A percentile compares a stretch with the other conserved stretches of the same genome.
Conservation (phyloP, 2,113 vertebrate species). For the Trogon surrucura region DNA sequence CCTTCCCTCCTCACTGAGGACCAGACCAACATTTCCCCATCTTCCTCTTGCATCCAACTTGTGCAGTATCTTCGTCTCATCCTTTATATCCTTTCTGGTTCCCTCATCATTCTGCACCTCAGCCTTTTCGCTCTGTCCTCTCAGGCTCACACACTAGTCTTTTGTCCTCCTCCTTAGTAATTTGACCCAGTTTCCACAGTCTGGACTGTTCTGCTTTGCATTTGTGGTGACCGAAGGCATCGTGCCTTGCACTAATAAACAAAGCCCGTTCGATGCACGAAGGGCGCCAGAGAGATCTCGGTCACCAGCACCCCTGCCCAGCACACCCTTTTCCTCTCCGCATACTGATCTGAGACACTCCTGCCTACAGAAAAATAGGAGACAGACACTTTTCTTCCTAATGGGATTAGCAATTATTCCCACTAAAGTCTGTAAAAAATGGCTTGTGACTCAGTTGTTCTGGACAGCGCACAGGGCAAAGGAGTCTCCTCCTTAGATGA, state of each 20-base stretch:
- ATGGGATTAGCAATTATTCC: not conserved
- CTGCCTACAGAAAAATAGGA: not conserved
- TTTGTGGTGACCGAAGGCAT: not conserved
- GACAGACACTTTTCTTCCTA: not conserved
- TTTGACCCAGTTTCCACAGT: constrained; percentile 9
- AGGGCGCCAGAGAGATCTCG: not conserved
- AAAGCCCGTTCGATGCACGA: not conserved
- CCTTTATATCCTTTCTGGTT: not conserved
- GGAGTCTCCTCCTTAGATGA: not conserved
- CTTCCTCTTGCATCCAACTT: not conserved
- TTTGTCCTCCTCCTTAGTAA: not conserved
- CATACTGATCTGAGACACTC: not conserved
- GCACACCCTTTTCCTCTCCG: not conserved
- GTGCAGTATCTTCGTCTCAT: not conserved
- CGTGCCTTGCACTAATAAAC: not conserved
- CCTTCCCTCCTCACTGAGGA: not conserved
- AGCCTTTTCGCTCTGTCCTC: not conserved
- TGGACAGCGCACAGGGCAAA: not conserved
- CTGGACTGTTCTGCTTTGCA: not conserved
- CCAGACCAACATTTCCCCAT: not conserved
- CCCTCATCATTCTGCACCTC: not conserved
- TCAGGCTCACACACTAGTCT: not conserved
- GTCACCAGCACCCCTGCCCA: not conserved
- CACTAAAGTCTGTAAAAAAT: not conserved
- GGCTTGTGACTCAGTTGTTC: not conserved